phyloP scores from a whole-genome alignment of 2,113 vertebrate species.

The Microtus oregoni region DNA sequence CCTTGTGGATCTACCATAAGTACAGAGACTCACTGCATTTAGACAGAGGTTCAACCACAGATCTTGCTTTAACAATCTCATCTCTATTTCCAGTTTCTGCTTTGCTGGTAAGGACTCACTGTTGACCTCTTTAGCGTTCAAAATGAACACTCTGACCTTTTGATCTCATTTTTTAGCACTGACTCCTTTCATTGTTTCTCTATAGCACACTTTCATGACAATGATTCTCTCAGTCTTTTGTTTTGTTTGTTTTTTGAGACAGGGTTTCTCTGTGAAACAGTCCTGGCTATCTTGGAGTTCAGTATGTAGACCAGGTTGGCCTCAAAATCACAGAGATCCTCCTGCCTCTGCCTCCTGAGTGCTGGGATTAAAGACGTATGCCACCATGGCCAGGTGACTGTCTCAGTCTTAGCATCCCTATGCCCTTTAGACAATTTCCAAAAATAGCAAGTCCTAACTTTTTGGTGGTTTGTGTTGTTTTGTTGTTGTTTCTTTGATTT shows the following conservation, averaged over 20 bases:
- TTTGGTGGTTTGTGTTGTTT: background rate
- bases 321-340: no score
- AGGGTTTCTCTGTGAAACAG: no score
- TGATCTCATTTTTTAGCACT: background rate
- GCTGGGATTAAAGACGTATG: no score
- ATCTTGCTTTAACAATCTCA: constrained; percentile 18
- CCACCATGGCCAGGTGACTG: no score
- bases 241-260: no score
- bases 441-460: constrained; percentile 11
- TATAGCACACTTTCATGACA: background rate
- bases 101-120: constrained; percentile 3
- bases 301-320: no score
- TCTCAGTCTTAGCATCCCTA: background rate
- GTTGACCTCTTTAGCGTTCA: background rate
- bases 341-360: no score
- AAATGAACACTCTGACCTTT: constrained; percentile 1
- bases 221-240: background rate
- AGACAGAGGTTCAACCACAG: background rate
- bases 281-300: no score
- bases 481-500: background rate
- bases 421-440: constrained; percentile 20
- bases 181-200: constrained; percentile 18
- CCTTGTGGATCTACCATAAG: background rate
- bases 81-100: constrained; percentile 52
- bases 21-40: background rate